Percentiles rank a stretch among this genome's conserved stretches.
Conservation (phyloP, 2,888 invertebrate species). For the Melieria picta region DNA sequence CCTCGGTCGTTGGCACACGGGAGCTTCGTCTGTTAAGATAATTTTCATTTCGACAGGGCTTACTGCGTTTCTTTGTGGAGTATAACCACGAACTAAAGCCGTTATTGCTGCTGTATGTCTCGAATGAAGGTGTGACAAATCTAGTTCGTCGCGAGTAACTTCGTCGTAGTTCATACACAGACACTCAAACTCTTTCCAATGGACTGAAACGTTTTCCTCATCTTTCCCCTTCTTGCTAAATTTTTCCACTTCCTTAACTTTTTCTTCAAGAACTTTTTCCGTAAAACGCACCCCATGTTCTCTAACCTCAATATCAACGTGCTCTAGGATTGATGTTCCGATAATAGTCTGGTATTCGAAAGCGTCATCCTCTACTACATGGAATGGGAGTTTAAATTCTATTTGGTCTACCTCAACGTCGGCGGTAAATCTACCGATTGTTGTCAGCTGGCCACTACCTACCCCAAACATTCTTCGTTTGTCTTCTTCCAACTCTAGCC, state of each 20-base stretch:
- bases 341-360: not conserved
- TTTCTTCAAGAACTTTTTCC: not conserved
- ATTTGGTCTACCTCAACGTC: too few species aligned
- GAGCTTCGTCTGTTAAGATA: not conserved
- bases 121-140: not conserved
- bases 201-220: not conserved
- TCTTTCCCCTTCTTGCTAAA: not conserved
- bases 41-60: not conserved
- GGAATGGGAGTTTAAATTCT: too few species aligned
- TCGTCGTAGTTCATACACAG: slow-evolving; percentile 8
- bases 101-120: too few species aligned
- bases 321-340: not conserved
- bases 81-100: not conserved
- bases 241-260: not conserved
- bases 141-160: slow-evolving; percentile 1
- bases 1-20: not conserved
- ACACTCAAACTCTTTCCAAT: not conserved
- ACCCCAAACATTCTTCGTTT: too few species aligned
- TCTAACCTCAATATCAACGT: not conserved
- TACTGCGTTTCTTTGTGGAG: not conserved
- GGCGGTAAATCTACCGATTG: too few species aligned
- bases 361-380: too few species aligned
- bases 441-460: too few species aligned
- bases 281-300: not conserved
- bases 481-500: too few species aligned